Base-by-base conservation (phyloP, 2,113 vertebrate genomes). In the Ciconia stormi region DNA sequence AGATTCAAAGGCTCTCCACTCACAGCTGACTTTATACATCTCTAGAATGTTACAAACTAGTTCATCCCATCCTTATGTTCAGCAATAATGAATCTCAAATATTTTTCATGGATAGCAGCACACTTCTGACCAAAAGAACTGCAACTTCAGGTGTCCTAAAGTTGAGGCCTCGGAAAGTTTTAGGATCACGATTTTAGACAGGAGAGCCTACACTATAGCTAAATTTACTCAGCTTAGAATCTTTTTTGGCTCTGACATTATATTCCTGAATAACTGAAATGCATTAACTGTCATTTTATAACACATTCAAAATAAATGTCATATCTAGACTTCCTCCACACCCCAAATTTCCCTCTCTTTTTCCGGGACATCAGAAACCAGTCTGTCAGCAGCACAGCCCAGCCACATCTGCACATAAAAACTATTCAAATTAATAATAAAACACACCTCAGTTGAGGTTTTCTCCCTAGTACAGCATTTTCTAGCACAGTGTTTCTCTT, bases 401-500 rank as follows among this genome's bases (percentile, higher is more conserved):
- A 81, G 29, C 55, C 36, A 82, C 46, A 72, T 90, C 71, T 96
- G 81, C 50, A 22, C 61, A 16, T 61, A 71, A 74, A 87, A 82
- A 6, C 6, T 27, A 38, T 47, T 93, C 89, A 71, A 78, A 53
- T 95, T 89, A 93, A 89, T 95, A 71, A 80, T 40, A 87, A 77
- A 92, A 53, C 89, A 94, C 91, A 95, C 80, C 92, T 96, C 83
- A 78, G 65, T 6, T 91, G 74, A 91, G 86, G 42, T 74, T 72
- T 96, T 89, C 92, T 70, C 92, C 34, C 56, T 66, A 22, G 56
- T 63, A 92, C 80, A 47, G 61, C 81, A 62, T 94, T 96, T 93
- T 91, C 70, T 98, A 94, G 72, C 58, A 53, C 81, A 90, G 83
- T 38, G 86, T 94, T 97, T 97, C 90, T 97, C 97, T 97, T 98